phyloP scores from a whole-genome alignment of 1,140 invertebrate species.

The Cotesia glomerata region DNA sequence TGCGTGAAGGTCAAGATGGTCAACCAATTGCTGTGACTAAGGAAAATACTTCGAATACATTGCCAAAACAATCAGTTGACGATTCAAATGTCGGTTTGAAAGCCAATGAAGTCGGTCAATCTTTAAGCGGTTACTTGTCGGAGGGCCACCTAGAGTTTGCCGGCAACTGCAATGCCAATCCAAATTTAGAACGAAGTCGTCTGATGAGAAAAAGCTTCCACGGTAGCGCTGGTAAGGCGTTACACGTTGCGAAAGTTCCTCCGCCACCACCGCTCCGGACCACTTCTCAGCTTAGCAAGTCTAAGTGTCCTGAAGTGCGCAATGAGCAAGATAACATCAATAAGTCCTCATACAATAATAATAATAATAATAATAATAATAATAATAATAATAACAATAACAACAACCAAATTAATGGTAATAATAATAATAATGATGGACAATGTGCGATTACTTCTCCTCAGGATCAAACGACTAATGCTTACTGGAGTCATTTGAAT shows the following conservation, averaged over 20 bases:
- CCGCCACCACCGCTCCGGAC: constrained; percentile 85
- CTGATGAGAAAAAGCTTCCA: constrained; percentile 90
- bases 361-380: constrained; percentile 29
- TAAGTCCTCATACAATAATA: constrained; percentile 61
- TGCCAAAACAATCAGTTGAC: constrained; percentile 71
- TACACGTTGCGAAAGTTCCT: constrained; percentile 83
- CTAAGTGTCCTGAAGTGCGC: constrained; percentile 71
- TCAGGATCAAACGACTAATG: constrained; percentile 48
- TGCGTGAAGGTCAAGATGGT: constrained; percentile 75
- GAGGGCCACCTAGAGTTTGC: constrained; percentile 84
- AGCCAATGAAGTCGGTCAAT: constrained; percentile 64
- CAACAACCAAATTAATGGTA: no score
- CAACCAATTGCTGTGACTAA: constrained; percentile 37
- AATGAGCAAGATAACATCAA: constrained; percentile 60
- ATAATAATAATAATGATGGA: constrained; percentile 33
- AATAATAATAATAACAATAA: no score
- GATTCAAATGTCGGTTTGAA: constrained; percentile 76
- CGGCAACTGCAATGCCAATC: constrained; percentile 61
- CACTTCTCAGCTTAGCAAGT: constrained; percentile 80
- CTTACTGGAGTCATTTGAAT: constrained; percentile 54
- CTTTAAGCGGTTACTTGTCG: constrained; percentile 81
- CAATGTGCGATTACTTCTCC: constrained; percentile 42
- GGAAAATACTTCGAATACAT: constrained; percentile 58
- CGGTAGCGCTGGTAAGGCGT: constrained; percentile 78
- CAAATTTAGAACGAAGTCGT: constrained; percentile 84